Conservation (phyloP, 2,888 invertebrate genomes). For the Melieria picta region DNA sequence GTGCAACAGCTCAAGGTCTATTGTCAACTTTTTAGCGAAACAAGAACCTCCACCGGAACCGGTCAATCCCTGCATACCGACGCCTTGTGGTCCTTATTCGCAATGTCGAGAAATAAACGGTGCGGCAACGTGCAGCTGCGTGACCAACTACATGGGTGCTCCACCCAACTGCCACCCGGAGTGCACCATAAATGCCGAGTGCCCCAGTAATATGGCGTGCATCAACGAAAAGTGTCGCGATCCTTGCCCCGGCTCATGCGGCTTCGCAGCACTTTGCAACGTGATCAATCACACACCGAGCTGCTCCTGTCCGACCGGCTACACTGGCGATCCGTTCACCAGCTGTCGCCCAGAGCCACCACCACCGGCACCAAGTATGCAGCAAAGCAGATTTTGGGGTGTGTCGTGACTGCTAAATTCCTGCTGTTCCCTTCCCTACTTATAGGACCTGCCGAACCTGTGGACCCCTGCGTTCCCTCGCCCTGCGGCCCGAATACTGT, state of each 20-base stretch:
- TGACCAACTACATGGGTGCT: conserved; percentile 76
- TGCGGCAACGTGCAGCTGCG: conserved; percentile 78
- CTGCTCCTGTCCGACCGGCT: conserved; percentile 78
- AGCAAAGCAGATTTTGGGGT: neutral
- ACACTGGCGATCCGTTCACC: conserved; percentile 81
- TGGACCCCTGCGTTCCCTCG: conserved; percentile 77
- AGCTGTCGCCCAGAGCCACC: conserved; percentile 72
- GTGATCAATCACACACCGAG: conserved; percentile 82
- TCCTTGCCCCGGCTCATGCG: conserved; percentile 83
- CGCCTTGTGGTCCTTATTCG: conserved; percentile 83
- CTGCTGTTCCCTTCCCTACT: conserved; percentile 8
- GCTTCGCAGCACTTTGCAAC: conserved; percentile 76
- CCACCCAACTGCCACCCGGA: conserved; percentile 83
- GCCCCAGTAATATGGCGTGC: conserved; percentile 77
- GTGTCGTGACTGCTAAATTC: neutral
- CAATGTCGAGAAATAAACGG: conserved; percentile 76
- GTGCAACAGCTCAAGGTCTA: neutral
- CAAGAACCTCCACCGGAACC: conserved; percentile 52
- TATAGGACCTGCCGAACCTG: conserved; percentile 48
- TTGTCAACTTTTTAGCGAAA: conserved; percentile 16
- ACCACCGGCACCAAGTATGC: conserved; percentile 59
- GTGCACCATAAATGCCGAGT: conserved; percentile 80
- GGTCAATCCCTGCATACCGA: conserved; percentile 77
- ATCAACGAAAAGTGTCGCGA: conserved; percentile 78
- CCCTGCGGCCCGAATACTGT: conserved; percentile 83